Percentiles rank a stretch among this genome's conserved stretches.
Conservation (phyloP, 2,888 invertebrate species). For the Lepidonotus clava region DNA sequence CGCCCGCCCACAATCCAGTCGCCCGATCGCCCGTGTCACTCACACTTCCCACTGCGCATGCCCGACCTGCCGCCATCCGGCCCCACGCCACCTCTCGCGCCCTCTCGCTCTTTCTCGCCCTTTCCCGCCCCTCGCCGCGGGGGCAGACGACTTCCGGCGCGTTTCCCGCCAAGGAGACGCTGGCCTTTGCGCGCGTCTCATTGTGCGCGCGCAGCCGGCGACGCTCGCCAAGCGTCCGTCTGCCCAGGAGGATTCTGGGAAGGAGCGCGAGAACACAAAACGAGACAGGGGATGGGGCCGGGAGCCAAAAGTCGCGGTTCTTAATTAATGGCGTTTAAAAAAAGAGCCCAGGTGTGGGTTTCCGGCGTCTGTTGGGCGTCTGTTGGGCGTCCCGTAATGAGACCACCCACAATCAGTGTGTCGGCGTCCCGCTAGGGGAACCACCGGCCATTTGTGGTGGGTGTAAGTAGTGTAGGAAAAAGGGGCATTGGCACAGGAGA, state of each 20-base stretch:
- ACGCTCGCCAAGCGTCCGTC: neutral
- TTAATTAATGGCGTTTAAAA: slow-evolving; percentile 25
- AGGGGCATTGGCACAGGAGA: too few species aligned
- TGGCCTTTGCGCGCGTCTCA: slow-evolving; percentile 20
- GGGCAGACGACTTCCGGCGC: neutral
- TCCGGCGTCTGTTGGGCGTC: too few species aligned
- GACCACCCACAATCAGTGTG: neutral
- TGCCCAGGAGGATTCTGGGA: neutral
- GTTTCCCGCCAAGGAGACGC: slow-evolving; percentile 3
- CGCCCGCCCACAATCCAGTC: neutral
- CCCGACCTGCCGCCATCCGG: neutral
- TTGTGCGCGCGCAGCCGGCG: slow-evolving; percentile 38
- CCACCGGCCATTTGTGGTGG: too few species aligned
- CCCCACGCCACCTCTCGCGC: neutral
- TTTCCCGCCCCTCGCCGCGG: neutral
- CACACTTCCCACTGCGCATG: neutral
- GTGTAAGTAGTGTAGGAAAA: too few species aligned
- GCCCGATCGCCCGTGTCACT: neutral
- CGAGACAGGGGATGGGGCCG: neutral
- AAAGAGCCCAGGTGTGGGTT: neutral
- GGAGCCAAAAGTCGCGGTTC: neutral
- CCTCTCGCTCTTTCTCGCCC: neutral
- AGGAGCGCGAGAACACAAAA: neutral
- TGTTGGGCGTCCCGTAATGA: slow-evolving; percentile 41
- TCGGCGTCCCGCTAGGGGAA: too few species aligned